Evolutionary conservation across 2,797 vertebrate species (phyloP).

Genomic region (Lithobates pipiens): DNA sequence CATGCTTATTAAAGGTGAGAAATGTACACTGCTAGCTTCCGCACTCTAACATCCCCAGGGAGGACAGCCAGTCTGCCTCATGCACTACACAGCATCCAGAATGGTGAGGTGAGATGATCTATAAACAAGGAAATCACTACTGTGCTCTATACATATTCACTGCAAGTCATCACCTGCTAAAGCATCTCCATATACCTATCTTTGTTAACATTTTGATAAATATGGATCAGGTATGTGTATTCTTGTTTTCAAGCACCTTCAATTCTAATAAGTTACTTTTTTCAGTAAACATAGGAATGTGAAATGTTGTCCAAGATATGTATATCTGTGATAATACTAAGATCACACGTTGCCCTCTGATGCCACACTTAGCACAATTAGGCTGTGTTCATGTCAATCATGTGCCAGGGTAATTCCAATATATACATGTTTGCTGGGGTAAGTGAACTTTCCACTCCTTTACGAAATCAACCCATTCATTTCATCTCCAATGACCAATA

Average conservation of each 20-base stretch:
- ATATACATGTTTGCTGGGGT: not conserved
- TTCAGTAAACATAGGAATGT: too few species aligned
- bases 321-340: too few species aligned
- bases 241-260: too few species aligned
- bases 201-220: too few species aligned
- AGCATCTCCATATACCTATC: not conserved
- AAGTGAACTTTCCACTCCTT: not conserved
- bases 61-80: slow-evolving; percentile 24
- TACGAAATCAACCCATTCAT: not conserved
- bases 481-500: not conserved
- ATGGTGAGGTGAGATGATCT: slow-evolving; percentile 24
- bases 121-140: slow-evolving; percentile 11
- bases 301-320: too few species aligned
- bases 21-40: slow-evolving; percentile 44
- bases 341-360: too few species aligned
- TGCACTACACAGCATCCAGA: slow-evolving; percentile 13
- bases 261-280: too few species aligned
- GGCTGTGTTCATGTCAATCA: not conserved
- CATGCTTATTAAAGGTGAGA: slow-evolving; percentile 61
- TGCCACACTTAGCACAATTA: not conserved
- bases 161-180: not conserved
- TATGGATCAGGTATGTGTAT: too few species aligned
- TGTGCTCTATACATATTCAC: slow-evolving; percentile 9
- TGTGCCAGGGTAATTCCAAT: not conserved
- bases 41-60: slow-evolving; percentile 46